Evolutionary conservation across 2,797 vertebrate species (phyloP), one percentile per base, ranked within the genome.

Genomic region (Platalea minor): DNA sequence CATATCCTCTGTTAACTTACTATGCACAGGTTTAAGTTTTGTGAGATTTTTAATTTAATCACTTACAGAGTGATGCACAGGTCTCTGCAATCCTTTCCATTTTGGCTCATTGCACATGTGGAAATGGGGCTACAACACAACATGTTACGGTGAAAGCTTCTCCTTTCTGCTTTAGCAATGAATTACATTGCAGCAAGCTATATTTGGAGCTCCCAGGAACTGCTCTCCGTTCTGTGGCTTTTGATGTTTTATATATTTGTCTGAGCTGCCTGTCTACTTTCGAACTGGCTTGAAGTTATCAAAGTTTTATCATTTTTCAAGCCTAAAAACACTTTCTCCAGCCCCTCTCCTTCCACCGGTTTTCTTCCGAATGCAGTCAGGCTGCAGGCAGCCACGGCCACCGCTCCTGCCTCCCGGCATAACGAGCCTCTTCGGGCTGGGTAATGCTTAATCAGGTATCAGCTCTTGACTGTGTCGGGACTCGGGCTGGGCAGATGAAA

Each of bases 221-320:
- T 2, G 65, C 59, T 91, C 88, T 67, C 88, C 76, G 45, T 59
- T 73, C 86, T 26, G 3, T 17, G 63, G 59, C 94, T 97, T 98
- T 97, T 98, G 98, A 98, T 98, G 97, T 98, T 98, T 98, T 97
- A 98, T 97, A 95, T 81, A 96, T 98, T 91, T 63, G 61, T 63
- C 89, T 96, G 94, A 92, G 97, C 94, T 85, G 92, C 88, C 96
- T 93, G 91, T 85, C 96, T 95, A 83, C 78, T 3, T 20, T 93
- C 26, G 69, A 91, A 88, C 81, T 77, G 70, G 45, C 91, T 92
- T 33, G 14, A 73, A 94, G 69, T 91, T 90, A 97, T 94, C 96
- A 96, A 97, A 97, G 89, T 96, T 97, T 97, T 17, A 97, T 93
- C 85, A n/a, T 53, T 89, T 91, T 75, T 72, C 48, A 63, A 65